Evolutionary conservation across 2,113 vertebrate species (phyloP), one percentile per base, ranked within the genome.

Genomic region (Procavia capensis): DNA sequence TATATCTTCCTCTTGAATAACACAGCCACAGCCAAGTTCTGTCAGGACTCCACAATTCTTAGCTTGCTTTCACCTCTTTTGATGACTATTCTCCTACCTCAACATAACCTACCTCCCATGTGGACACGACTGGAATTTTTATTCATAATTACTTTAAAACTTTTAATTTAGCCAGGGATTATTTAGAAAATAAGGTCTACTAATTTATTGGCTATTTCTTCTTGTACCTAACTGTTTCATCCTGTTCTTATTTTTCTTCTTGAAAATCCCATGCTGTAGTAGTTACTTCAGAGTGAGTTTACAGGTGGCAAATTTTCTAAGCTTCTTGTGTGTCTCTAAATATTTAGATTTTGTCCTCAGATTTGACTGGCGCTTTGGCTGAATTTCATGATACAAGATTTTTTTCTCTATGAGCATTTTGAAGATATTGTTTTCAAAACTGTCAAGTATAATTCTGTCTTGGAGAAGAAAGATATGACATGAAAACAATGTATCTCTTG

Each of bases 401-500:
- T 82, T 39, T 84, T 86, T n/a, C 90, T 50, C 41, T 78, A 88
- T 82, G 20, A 50, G 47, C 47, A 50, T 13, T 50, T 50, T 50
- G 47, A 54, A 54, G 50, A 54, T 54, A 54, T 16, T 79, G 47
- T 81, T 91, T 59, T 25, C 74, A 64, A 90, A 85, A 85, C 17
- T 27, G 7, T 31, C 72, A 85, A 34, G 31, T 64, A 16, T 85
- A 64, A 66, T 85, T 81, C 79, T 80, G 74, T 54, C 63, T 85
- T 95, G 45, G 80, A 74, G 59, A 85, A 85, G 61, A 94, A 43
- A 95, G 41, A 76, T 20, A 36, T 31, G 39, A 85, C 39, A 85
- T 34, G 9, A 75, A 79, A 92, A 36, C 76, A 57, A 24, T n/a
- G 1, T 3, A 34, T 41, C 34, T 57, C 57, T 89, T 90, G 50